Conservation (phyloP, 2,797 vertebrate genomes). For the Cirrhinus molitorella region DNA sequence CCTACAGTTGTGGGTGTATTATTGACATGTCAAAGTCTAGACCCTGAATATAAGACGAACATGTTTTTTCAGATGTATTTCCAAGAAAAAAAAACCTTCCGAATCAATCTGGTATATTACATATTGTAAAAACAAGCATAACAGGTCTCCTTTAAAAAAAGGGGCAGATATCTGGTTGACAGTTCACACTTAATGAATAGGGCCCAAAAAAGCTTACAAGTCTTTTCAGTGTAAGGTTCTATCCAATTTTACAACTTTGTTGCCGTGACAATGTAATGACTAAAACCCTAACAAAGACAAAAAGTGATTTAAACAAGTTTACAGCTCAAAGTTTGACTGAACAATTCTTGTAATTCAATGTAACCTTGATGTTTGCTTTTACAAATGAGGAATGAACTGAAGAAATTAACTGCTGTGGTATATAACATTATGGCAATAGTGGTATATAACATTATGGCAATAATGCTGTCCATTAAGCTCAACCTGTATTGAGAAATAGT, state of each 20-base stretch:
- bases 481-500: neutral
- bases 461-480: neutral
- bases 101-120: no score
- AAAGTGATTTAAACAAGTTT: neutral
- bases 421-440: neutral
- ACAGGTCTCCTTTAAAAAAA: no score
- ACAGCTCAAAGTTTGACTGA: neutral
- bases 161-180: no score
- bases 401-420: neutral
- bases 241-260: neutral
- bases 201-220: no score
- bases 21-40: no score
- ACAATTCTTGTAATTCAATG: neutral
- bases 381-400: neutral
- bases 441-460: neutral
- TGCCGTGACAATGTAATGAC: neutral
- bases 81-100: no score
- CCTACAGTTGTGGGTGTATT: no score
- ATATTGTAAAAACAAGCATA: no score
- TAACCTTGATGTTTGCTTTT: neutral
- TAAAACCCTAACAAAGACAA: neutral
- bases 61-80: no score
- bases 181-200: no score
- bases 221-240: neutral
- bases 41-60: no score